Evolutionary conservation across 2,888 invertebrate species (phyloP).

Genomic region (Sinopyrophorus schimmeli): DNA sequence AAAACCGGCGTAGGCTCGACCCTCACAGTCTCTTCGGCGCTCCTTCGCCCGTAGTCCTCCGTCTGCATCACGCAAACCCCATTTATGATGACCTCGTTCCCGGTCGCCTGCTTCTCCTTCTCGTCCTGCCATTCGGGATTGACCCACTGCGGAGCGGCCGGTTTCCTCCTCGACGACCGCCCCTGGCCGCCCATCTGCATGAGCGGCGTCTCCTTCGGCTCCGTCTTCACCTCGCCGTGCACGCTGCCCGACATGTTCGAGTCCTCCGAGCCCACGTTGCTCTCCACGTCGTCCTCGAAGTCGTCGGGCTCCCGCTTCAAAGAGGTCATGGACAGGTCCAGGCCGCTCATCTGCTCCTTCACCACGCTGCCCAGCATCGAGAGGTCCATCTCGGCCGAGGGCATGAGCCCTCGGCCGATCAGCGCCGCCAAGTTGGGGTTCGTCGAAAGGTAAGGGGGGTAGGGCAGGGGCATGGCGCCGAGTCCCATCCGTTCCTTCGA

Average conservation of each 20-base stretch:
- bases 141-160: constrained; percentile 96
- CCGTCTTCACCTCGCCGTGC: constrained; percentile 62
- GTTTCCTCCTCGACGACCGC: constrained; percentile 80
- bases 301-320: constrained; percentile 78
- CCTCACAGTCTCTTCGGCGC: constrained; percentile 70
- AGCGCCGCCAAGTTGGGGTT: constrained; percentile 77
- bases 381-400: constrained; percentile 62
- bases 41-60: constrained; percentile 67
- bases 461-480: constrained; percentile 74
- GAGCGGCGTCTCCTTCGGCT: constrained; percentile 57
- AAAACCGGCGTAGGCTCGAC: constrained; percentile 77
- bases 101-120: constrained; percentile 60
- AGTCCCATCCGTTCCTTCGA: constrained; percentile 84
- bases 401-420: constrained; percentile 69
- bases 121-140: constrained; percentile 90
- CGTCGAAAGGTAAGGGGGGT: constrained; percentile 77
- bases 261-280: constrained; percentile 74
- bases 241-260: constrained; percentile 59
- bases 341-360: constrained; percentile 81
- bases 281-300: constrained; percentile 77
- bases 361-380: constrained; percentile 62
- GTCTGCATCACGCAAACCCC: constrained; percentile 92
- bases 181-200: constrained; percentile 38
- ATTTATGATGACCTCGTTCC: constrained; percentile 86
- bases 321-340: constrained; percentile 84